phyloP scores from a whole-genome alignment of 2,888 invertebrate species.

The Endotricha flammealis region DNA sequence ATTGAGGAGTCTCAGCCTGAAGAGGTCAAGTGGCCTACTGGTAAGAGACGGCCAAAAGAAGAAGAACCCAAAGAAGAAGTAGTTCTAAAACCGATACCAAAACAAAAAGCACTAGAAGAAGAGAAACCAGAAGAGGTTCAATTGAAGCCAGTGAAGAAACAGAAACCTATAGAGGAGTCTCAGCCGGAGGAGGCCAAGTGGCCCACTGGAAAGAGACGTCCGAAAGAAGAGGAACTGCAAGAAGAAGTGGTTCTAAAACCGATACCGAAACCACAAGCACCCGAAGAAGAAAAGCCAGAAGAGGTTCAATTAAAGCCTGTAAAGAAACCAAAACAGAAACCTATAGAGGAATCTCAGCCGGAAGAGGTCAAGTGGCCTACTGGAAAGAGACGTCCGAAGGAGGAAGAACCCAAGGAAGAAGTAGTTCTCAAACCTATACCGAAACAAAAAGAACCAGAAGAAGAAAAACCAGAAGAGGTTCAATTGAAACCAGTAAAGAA shows the following conservation, averaged over 20 bases:
- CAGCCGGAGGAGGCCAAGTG: slow-evolving; percentile 26
- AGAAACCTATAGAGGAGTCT: slow-evolving; percentile 27
- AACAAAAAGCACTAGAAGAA: slow-evolving; percentile 23
- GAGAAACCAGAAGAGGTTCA: slow-evolving; percentile 42
- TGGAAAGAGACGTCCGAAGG: slow-evolving; percentile 35
- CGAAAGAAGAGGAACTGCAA: slow-evolving; percentile 33
- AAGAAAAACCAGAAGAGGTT: slow-evolving; percentile 49
- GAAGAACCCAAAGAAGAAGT: slow-evolving; percentile 48
- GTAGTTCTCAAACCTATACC: slow-evolving; percentile 60
- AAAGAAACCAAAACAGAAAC: slow-evolving; percentile 30
- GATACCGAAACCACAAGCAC: slow-evolving; percentile 36
- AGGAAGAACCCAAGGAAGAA: slow-evolving; percentile 36
- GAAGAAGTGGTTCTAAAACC: slow-evolving; percentile 46
- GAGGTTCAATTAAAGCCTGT: slow-evolving; percentile 36
- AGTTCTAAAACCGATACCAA: slow-evolving; percentile 39
- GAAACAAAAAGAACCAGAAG: slow-evolving; percentile 35
- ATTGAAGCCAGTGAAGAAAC: slow-evolving; percentile 40
- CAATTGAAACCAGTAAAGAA: slow-evolving; percentile 45
- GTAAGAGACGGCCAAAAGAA: slow-evolving; percentile 43
- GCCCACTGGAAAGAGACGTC: slow-evolving; percentile 34
- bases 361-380: slow-evolving; percentile 30
- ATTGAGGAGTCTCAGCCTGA: slow-evolving; percentile 33
- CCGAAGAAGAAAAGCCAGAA: slow-evolving; percentile 48
- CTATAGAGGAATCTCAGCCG: slow-evolving; percentile 29
- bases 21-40: slow-evolving; percentile 35